These are phyloP conservation scores for Actinostola sp. DNA, from an alignment of 92 coral and sea anemone genomes.

Conservation along the genomic window DNA sequence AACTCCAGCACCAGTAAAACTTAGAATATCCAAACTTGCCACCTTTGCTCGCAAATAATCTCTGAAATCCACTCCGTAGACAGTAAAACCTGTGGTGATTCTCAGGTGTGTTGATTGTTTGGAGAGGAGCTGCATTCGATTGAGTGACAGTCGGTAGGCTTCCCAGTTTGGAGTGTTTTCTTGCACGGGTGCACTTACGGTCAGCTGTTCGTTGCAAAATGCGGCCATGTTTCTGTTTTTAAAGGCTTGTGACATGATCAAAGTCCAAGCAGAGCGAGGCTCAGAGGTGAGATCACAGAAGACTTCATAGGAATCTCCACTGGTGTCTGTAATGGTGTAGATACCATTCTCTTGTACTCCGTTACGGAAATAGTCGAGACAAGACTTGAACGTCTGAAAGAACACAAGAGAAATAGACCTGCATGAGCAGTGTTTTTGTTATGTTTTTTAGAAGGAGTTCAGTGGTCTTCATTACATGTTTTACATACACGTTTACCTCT, in stretches of 20 bases:
- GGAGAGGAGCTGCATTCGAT: constrained; percentile 12
- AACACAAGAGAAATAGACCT: not conserved
- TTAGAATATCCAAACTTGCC: too few species aligned
- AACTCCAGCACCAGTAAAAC: too few species aligned
- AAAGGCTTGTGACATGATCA: not conserved
- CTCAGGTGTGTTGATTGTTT: constrained; percentile 13
- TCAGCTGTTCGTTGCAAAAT: too few species aligned
- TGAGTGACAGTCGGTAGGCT: constrained; percentile 1
- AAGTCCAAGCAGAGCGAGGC: constrained; percentile 19
- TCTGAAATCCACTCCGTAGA: too few species aligned
- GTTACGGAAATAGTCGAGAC: constrained; percentile 7
- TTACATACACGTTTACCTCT: not conserved
- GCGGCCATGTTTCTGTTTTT: not conserved
- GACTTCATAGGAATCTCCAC: constrained; percentile 1
- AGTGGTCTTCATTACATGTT: not conserved
- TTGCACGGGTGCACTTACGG: not conserved
- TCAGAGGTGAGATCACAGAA: constrained; percentile 14
- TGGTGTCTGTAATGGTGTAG: constrained; percentile 7
- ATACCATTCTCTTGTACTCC: constrained; percentile 5
- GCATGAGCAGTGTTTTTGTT: not conserved
- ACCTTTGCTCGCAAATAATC: too few species aligned
- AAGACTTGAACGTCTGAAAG: not conserved
- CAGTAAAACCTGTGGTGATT: not conserved
- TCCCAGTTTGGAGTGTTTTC: constrained; percentile 25
- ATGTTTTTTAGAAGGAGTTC: not conserved